Percentiles rank a stretch among this genome's conserved stretches.
These are phyloP conservation scores for Hycleus cichorii DNA, from an alignment of 1,140 invertebrate genomes.

Conservation along the genomic window DNA sequence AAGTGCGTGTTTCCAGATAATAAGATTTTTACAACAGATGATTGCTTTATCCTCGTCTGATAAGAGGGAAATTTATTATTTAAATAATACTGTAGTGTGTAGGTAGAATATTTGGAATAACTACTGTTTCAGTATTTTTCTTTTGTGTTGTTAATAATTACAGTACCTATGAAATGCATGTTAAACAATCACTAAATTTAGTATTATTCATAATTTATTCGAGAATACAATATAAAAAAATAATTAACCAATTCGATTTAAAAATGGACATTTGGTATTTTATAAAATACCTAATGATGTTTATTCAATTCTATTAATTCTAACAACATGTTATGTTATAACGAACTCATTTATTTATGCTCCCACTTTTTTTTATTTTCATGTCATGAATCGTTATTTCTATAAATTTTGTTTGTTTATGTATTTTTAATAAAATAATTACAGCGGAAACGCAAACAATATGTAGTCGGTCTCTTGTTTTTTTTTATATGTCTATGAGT, in stretches of 20 bases:
- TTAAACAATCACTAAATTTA: too few relatives aligned
- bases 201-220: too few relatives aligned
- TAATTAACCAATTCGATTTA: background rate
- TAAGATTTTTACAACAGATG: too few relatives aligned
- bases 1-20: too few relatives aligned
- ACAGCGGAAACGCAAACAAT: slow-evolving; percentile 12
- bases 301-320: slow-evolving; percentile 17
- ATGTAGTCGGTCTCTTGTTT: background rate
- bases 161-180: too few relatives aligned
- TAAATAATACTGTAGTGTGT: too few relatives aligned
- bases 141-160: too few relatives aligned
- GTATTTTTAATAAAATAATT: slow-evolving; percentile 17
- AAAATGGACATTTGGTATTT: background rate
- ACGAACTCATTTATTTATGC: slow-evolving; percentile 13
- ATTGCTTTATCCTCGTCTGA: too few relatives aligned
- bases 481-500: too few relatives aligned
- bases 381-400: slow-evolving; percentile 16
- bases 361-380: slow-evolving; percentile 6
- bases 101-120: too few relatives aligned
- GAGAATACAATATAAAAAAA: background rate
- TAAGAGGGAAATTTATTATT: too few relatives aligned
- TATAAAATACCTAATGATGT: slow-evolving; percentile 10
- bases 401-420: slow-evolving; percentile 15
- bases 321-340: slow-evolving; percentile 3
- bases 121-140: too few relatives aligned